These are phyloP conservation scores for Oryzias celebensis DNA, from an alignment of 2,113 vertebrate species.

Conservation along the genomic window DNA sequence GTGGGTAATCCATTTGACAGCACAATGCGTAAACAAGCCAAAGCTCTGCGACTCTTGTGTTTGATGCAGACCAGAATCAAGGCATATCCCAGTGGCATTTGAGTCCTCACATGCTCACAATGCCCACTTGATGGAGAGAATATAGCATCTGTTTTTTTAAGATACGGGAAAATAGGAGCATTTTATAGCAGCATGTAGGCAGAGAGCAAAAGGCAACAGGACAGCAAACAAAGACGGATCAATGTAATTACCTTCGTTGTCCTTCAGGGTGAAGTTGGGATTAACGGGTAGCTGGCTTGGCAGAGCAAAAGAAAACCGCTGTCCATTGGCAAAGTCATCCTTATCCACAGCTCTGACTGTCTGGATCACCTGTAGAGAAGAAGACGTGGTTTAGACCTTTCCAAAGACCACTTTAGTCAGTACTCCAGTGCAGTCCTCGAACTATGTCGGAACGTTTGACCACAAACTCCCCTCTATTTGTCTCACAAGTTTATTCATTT, in stretches of 20 bases:
- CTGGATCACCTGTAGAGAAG: conserved; percentile 86
- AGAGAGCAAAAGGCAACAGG: conserved; percentile 30
- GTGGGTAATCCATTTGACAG: conserved; percentile 56
- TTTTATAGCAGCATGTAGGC: conserved; percentile 10
- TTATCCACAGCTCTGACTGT: conserved; percentile 92
- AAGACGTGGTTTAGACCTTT: no score
- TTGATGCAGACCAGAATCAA: conserved; percentile 17
- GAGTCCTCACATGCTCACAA: conserved; percentile 10
- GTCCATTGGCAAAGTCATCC: conserved; percentile 93
- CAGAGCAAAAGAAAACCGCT: conserved; percentile 88
- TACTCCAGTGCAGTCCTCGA: no score
- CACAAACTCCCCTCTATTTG: no score
- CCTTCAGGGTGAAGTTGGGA: conserved; percentile 96
- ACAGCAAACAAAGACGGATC: conserved; percentile 60
- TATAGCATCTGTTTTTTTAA: conserved; percentile 23
- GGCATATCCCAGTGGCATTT: conserved; percentile 10
- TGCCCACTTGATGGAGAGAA: conserved; percentile 13
- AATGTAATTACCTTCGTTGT: conserved; percentile 91
- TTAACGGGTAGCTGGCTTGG: conserved; percentile 84
- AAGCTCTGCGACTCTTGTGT: conserved; percentile 20
- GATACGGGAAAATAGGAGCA: conserved; percentile 22
- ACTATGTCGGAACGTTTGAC: no score
- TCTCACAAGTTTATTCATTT: no score
- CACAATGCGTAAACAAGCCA: conserved; percentile 38
- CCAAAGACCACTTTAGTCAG: no score